phyloP scores from a whole-genome alignment of 2,113 vertebrate genomes.

The Phylloscopus trochiloides region DNA sequence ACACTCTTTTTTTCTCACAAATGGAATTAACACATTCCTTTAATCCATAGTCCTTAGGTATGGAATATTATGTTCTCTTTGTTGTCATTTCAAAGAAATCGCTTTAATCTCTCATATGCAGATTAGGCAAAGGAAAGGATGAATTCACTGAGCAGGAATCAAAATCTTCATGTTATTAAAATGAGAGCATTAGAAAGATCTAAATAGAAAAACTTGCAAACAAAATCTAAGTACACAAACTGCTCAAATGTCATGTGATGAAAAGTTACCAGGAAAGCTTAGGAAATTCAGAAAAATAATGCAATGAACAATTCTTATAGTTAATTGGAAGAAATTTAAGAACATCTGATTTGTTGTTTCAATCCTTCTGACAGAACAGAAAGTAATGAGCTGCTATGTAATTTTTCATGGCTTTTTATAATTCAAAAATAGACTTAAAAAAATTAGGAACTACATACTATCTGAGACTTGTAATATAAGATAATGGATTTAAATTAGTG shows the following conservation, averaged over 20 bases:
- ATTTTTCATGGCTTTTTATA: neutral
- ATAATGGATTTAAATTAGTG: neutral
- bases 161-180: constrained; percentile 35
- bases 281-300: neutral
- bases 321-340: constrained; percentile 4
- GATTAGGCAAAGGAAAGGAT: neutral
- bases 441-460: neutral
- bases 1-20: neutral
- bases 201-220: constrained; percentile 27
- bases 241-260: constrained; percentile 21
- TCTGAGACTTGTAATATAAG: neutral
- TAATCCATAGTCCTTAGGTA: neutral
- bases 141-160: neutral
- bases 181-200: constrained; percentile 33
- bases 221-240: constrained; percentile 31
- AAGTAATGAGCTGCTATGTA: neutral
- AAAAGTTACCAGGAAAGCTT: constrained; percentile 16
- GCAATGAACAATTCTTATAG: neutral
- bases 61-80: neutral
- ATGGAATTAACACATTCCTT: neutral
- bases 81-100: constrained; percentile 24
- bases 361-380: neutral
- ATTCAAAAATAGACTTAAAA: neutral
- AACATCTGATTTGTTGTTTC: neutral
- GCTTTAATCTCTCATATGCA: constrained; percentile 30